Conservation (phyloP, 35 echinoderm and acorn worm genomes). For the Stichopus chloronotus region DNA sequence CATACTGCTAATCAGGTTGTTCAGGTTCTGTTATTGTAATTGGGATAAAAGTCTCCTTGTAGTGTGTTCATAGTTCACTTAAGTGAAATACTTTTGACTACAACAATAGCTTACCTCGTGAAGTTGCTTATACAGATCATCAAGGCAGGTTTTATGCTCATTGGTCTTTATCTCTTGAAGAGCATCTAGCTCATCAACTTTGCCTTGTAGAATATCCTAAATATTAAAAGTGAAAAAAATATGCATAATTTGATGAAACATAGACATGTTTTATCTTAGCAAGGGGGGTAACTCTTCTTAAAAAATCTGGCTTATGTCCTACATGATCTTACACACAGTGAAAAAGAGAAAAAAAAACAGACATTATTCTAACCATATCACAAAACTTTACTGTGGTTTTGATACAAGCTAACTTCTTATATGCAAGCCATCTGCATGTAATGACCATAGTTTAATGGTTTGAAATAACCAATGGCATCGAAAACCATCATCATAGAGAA, state of each 20-base stretch:
- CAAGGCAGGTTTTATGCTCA: constrained; percentile 61
- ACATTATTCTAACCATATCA: neutral
- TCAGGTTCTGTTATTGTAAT: too few relatives aligned
- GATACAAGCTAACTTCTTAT: too few relatives aligned
- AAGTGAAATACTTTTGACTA: neutral
- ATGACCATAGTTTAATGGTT: too few relatives aligned
- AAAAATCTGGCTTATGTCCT: neutral
- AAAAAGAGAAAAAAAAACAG: constrained; percentile 4
- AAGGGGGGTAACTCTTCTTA: neutral
- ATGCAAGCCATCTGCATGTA: neutral
- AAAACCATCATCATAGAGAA: too few relatives aligned
- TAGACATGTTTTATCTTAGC: neutral
- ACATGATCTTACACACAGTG: neutral
- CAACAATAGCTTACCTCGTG: constrained; percentile 69
- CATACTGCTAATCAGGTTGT: too few relatives aligned
- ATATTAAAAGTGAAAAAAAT: constrained; percentile 13
- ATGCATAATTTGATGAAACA: neutral
- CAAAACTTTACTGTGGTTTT: neutral
- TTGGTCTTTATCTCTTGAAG: constrained; percentile 65
- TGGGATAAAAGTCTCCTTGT: too few relatives aligned
- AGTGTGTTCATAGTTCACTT: too few relatives aligned
- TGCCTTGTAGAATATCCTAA: constrained; percentile 68
- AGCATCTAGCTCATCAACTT: constrained; percentile 57
- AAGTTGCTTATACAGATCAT: constrained; percentile 86
- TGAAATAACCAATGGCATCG: too few relatives aligned